phyloP scores from a whole-genome alignment of 2,113 vertebrate genomes.

The Catagonus wagneri region DNA sequence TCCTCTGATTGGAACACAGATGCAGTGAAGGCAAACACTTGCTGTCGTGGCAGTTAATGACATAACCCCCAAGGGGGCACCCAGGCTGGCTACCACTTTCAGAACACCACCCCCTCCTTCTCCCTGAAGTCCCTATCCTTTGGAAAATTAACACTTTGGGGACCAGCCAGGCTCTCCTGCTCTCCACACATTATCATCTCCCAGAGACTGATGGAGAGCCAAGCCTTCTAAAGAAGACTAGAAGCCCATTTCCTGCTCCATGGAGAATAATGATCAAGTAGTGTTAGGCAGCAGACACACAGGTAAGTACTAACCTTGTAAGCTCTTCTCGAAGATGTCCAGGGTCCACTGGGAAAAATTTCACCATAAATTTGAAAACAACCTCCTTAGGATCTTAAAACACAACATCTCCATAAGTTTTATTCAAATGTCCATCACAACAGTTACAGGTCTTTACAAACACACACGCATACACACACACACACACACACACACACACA shows the following conservation, averaged over 20 bases:
- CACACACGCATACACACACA: background rate
- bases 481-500: background rate
- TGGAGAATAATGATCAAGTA: background rate
- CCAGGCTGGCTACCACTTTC: background rate
- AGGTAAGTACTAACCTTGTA: conserved; percentile 91
- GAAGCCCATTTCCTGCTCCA: background rate
- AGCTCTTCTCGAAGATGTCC: conserved; percentile 95
- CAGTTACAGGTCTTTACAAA: conserved; percentile 81
- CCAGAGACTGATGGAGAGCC: background rate
- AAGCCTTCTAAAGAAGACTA: background rate
- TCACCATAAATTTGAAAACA: conserved; percentile 98
- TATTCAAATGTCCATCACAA: conserved; percentile 81
- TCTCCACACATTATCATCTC: background rate
- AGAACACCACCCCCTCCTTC: background rate
- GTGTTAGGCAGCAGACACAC: background rate
- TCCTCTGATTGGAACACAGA: background rate
- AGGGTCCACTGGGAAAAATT: conserved; percentile 98
- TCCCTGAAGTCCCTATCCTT: background rate
- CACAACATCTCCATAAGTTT: conserved; percentile 90
- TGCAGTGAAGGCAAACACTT: background rate
- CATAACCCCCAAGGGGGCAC: background rate
- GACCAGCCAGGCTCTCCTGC: background rate
- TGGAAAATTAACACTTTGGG: background rate
- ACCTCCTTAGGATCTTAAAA: conserved; percentile 94
- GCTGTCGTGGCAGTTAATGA: background rate